Evolutionary conservation across 1,140 invertebrate species (phyloP).

Genomic region (Cotesia glomerata): DNA sequence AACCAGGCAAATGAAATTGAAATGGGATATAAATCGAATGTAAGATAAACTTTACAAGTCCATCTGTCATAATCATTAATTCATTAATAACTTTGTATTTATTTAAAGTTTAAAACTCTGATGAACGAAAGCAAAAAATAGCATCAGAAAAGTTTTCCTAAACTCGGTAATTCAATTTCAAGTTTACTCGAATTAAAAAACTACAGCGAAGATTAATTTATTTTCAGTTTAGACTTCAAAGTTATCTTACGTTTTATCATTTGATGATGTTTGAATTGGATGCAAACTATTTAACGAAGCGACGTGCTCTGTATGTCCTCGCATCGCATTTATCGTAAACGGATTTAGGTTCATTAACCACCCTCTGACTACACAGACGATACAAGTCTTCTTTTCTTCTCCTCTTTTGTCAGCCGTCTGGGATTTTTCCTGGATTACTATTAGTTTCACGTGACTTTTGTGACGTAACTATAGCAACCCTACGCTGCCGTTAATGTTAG

Average conservation of each 20-base stretch:
- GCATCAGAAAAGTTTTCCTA: neutral
- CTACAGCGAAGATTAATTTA: neutral
- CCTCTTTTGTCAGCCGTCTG: neutral
- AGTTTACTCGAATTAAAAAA: neutral
- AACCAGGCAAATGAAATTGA: neutral
- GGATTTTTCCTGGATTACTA: conserved; percentile 1
- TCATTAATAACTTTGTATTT: neutral
- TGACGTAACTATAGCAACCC: neutral
- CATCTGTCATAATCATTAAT: too few relatives aligned
- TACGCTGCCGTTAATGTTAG: neutral
- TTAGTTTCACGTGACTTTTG: conserved; percentile 1
- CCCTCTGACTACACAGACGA: neutral
- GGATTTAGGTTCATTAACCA: conserved; percentile 7
- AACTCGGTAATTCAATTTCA: neutral
- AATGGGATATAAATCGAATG: neutral
- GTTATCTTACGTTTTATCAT: neutral
- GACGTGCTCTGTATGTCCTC: neutral
- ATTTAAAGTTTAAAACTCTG: neutral
- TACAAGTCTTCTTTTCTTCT: neutral
- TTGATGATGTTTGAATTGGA: neutral
- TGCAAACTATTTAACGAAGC: conserved; percentile 5
- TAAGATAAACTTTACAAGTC: neutral
- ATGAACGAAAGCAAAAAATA: neutral
- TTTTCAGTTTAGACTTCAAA: neutral
- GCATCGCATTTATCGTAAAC: conserved; percentile 7